Evolutionary conservation across 1,140 invertebrate genomes (phyloP), one percentile per base, ranked within the genome.

Genomic region (Globodera ellingtonae): DNA sequence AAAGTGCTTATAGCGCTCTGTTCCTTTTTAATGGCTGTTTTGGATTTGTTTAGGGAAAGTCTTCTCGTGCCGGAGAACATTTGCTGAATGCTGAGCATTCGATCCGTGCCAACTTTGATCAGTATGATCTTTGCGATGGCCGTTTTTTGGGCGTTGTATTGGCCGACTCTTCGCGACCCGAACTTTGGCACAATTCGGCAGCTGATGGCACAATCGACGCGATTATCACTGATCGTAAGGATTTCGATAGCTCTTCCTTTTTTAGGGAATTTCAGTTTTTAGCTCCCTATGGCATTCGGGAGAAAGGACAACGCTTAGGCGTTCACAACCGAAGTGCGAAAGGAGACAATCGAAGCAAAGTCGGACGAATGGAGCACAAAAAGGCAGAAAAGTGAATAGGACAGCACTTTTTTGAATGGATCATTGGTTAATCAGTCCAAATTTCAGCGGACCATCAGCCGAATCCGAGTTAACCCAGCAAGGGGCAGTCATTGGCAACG

Each of bases 271-370:
- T n/a, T 76, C 48, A 35, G n/a, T 62, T 21, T 79, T 72, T 79
- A 91, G 91, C 91, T 79, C 91, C 91, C 0, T 91, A 91, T 88
- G 91, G 91, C 56, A 89, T 91, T 4, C 82, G 91, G 75, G 91
- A 91, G 70, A 87, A 88, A 69, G 80, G 87, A 8, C 70, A 78
- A 50, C 86, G 87, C 69, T 75, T 89, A 13, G 87, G 88, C 18
- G 73, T 72, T 35, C 84, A 83, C 24, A 74, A 81, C 35, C 65
- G 79, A 44, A 86, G 87, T 48, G 72, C 76, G 18, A 67, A 81
- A 73, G 35, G 85, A 81, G 81, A 82, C 70, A 6, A n/a, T 74
- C 6, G 52, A 9, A n/a, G 67, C 56, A 62, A 62, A 62, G 6
- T 18, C 18, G 56, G 56, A 62, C 56, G 18, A 62, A 15, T 18